Percentiles rank a stretch among this genome's conserved stretches.
These are phyloP conservation scores for Rhodeus uyekii DNA, from an alignment of 2,797 vertebrate genomes.

Conservation along the genomic window DNA sequence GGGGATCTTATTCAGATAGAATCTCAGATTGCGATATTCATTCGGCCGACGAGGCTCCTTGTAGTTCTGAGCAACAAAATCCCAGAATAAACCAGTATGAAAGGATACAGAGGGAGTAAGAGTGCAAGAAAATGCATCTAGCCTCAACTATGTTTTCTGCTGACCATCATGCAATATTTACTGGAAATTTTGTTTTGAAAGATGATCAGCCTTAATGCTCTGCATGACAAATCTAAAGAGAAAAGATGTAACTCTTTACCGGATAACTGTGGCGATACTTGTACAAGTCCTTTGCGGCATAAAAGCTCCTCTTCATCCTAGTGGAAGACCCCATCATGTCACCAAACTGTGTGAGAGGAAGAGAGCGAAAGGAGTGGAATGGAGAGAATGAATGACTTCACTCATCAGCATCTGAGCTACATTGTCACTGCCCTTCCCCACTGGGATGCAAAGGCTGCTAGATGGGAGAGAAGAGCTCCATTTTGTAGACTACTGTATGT, in stretches of 20 bases:
- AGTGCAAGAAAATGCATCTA: not conserved
- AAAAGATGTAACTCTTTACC: conserved; percentile 74
- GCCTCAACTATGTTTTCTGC: not conserved
- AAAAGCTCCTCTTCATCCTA: conserved; percentile 98
- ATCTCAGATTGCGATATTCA: conserved; percentile 93
- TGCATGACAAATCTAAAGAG: not conserved
- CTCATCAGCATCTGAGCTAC: conserved; percentile 37
- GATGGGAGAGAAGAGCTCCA: conserved; percentile 28
- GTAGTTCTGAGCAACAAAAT: conserved; percentile 81
- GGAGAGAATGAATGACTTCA: conserved; percentile 44
- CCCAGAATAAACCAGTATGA: not conserved
- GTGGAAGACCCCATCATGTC: conserved; percentile 80
- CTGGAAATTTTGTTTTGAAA: not conserved
- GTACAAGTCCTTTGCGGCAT: conserved; percentile 95
- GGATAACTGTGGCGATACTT: conserved; percentile 98
- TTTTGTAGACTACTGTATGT: conserved; percentile 24
- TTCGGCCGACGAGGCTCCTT: conserved; percentile 89
- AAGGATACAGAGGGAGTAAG: not conserved
- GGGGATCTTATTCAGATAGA: conserved; percentile 97
- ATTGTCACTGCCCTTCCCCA: conserved; percentile 18
- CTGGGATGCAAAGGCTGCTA: conserved; percentile 19
- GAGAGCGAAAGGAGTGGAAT: conserved; percentile 15
- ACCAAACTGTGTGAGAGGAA: conserved; percentile 76
- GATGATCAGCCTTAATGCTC: not conserved
- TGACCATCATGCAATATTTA: not conserved